Evolutionary conservation across 2,113 vertebrate species (phyloP).

Genomic region (Turnix velox): DNA sequence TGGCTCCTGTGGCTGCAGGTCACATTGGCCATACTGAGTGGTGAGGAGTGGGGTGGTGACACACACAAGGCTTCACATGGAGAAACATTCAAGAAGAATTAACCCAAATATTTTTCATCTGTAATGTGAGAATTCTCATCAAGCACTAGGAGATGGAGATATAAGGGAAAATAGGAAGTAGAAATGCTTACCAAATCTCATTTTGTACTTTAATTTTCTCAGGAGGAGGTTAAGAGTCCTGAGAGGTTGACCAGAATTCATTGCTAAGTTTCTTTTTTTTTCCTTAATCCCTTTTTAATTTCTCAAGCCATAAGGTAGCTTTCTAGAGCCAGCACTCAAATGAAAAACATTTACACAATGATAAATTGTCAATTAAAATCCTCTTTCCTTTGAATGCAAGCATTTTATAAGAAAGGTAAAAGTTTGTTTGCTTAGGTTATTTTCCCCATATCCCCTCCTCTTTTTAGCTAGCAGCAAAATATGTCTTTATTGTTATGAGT

Average conservation of each 20-base stretch:
- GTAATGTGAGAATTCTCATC: not conserved
- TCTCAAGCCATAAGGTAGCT: not conserved
- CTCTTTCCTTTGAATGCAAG: not conserved
- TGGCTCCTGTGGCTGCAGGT: not conserved
- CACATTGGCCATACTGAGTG: accelerated
- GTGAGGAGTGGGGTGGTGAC: not conserved
- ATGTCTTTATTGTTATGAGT: not conserved
- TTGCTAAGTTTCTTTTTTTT: not conserved
- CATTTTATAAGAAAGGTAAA: not conserved
- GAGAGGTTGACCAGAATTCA: not conserved
- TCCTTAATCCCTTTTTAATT: no score
- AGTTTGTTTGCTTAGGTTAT: not conserved
- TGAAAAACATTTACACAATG: not conserved
- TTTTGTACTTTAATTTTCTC: not conserved
- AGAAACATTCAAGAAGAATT: accelerated
- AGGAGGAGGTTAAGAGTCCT: not conserved
- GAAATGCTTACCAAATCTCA: not conserved
- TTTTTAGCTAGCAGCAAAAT: not conserved
- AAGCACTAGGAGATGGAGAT: not conserved
- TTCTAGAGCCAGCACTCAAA: not conserved
- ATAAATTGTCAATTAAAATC: not conserved
- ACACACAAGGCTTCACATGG: accelerated
- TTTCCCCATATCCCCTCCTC: not conserved
- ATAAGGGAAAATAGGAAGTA: not conserved
- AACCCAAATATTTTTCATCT: not conserved